Conservation (phyloP, 2,797 vertebrate genomes). For the Capromys pilorides region DNA sequence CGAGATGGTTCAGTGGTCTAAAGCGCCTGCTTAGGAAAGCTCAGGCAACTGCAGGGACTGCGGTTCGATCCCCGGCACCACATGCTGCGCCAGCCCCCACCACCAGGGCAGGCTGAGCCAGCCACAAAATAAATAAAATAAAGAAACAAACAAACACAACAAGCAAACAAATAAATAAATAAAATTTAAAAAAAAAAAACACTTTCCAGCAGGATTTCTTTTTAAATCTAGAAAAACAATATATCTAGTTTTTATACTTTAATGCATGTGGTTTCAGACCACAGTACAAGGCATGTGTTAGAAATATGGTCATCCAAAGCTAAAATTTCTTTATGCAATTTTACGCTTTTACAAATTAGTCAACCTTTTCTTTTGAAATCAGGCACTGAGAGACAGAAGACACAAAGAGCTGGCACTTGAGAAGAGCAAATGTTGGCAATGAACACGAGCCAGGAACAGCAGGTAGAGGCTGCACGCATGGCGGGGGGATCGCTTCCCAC, state of each 20-base stretch:
- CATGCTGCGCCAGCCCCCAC: too few relatives aligned
- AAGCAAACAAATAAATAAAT: too few relatives aligned
- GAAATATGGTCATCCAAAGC: background rate
- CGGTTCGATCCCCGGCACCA: too few relatives aligned
- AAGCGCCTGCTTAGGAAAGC: too few relatives aligned
- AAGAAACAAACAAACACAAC: too few relatives aligned
- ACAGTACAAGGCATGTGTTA: background rate
- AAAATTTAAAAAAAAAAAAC: too few relatives aligned
- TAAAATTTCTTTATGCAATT: constrained; percentile 19
- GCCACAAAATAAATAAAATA: too few relatives aligned
- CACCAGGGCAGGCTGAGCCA: too few relatives aligned
- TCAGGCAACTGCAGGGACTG: too few relatives aligned
- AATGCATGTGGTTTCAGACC: background rate
- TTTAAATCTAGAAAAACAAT: constrained; percentile 33
- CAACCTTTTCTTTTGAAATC: constrained; percentile 30
- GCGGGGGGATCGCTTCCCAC: background rate
- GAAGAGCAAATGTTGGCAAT: background rate
- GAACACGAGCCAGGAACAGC: background rate
- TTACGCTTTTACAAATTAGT: constrained; percentile 30
- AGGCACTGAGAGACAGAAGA: background rate
- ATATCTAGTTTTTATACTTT: constrained; percentile 35
- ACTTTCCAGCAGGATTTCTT: background rate
- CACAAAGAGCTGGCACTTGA: background rate
- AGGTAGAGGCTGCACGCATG: background rate
- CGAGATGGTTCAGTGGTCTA: too few relatives aligned